Evolutionary conservation across 2,113 vertebrate genomes (phyloP), one percentile per base, ranked within the genome.

Genomic region (Uria aalge): DNA sequence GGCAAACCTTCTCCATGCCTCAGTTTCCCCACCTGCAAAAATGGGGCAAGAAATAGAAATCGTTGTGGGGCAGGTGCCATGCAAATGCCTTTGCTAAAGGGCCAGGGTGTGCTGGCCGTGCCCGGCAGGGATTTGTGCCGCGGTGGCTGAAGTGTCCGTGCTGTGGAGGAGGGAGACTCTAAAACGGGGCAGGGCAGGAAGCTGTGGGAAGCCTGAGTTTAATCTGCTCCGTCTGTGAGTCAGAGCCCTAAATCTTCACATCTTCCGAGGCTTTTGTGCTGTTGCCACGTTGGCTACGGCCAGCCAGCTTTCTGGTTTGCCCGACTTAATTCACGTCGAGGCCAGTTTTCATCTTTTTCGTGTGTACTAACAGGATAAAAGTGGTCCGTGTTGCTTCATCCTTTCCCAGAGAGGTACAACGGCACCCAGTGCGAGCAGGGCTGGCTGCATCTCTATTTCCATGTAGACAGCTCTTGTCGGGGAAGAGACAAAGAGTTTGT

Each of bases 141-240:
- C 3, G 1, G 4, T 2, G 29, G 41, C 81, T 88, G 71, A 72
- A 82, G 43, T 63, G 95, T 45, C 90, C 36, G 0, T 59, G 64
- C 63, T 50, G 74, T 19, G 89, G 52, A 84, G 88, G 60, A 85
- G 36, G 53, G 81, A 90, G 87, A 12, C 17, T 75, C 80, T 30
- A 24, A 77, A 69, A 56, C 4, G 3, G 66, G 87, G 81, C 92
- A 95, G 87, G 81, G 90, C 94, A 95, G 96, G 96, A 97, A 97
- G 50, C 94, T 95, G 96, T 95, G 96, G 96, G 96, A 94, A 97
- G 94, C 19, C 94, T 85, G 94, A 96, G 67, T 88, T 97, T 93
- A 96, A 96, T 96, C 90, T 80, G 82, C 95, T 94, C 90, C 24
- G 36, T 88, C 69, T 96, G 93, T 97, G 96, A 97, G 87, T 93